Evolutionary conservation across 2,888 invertebrate genomes (phyloP).

Genomic region (Aleiodes leptofemur): DNA sequence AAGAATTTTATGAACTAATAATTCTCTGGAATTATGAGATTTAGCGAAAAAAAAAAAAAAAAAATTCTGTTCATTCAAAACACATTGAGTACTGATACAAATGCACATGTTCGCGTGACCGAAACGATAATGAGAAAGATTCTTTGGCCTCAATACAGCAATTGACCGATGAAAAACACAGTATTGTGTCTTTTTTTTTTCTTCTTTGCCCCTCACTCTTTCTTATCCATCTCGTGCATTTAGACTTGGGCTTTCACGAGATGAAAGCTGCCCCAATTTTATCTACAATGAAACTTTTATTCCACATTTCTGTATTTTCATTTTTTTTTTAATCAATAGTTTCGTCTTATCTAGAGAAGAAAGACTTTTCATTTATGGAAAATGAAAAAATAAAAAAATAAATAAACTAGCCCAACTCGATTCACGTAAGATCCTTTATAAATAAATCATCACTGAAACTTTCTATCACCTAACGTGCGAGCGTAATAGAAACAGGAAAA

Average conservation of each 20-base stretch:
- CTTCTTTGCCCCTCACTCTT: neutral
- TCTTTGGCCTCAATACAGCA: conserved; percentile 16
- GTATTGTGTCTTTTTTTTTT: neutral
- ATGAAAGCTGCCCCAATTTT: conserved; percentile 21
- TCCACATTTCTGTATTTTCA: neutral
- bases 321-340: too few species aligned
- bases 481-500: conserved; percentile 24
- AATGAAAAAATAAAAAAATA: neutral
- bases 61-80: too few species aligned
- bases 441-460: conserved; percentile 33
- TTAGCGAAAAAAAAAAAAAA: too few species aligned
- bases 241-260: conserved; percentile 11
- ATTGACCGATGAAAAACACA: conserved; percentile 8
- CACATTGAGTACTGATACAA: too few species aligned
- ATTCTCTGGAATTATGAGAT: too few species aligned
- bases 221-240: conserved; percentile 2
- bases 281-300: neutral
- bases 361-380: conserved; percentile 8
- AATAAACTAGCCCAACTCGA: conserved; percentile 3
- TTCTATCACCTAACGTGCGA: conserved; percentile 27
- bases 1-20: too few species aligned
- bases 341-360: neutral
- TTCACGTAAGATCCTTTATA: conserved; percentile 30
- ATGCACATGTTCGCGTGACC: conserved; percentile 10
- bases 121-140: conserved; percentile 10